Conservation (phyloP, 2,113 vertebrate genomes). For the Cettia cetti region DNA sequence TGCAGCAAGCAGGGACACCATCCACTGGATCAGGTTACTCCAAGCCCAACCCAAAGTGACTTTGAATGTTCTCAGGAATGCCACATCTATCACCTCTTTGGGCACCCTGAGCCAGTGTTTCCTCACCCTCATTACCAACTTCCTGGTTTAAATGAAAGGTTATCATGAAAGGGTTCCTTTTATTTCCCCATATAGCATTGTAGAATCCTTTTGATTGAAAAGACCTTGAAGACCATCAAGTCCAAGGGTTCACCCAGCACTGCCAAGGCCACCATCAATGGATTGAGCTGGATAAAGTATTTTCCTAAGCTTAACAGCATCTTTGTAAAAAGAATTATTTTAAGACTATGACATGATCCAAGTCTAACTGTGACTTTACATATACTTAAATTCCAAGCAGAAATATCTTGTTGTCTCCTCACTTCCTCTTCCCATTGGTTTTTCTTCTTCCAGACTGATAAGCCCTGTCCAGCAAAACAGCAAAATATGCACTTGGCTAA, state of each 20-base stretch:
- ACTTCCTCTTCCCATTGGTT: background rate
- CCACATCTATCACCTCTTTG: background rate
- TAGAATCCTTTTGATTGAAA: background rate
- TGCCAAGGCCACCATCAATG: background rate
- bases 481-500: background rate
- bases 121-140: background rate
- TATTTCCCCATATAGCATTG: rapidly evolving
- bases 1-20: background rate
- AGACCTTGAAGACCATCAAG: background rate
- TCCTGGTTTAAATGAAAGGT: background rate
- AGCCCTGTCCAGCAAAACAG: background rate
- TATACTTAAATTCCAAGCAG: background rate
- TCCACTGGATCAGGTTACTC: background rate
- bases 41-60: background rate
- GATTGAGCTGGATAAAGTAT: background rate
- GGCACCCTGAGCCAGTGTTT: background rate
- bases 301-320: background rate
- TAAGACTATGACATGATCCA: background rate
- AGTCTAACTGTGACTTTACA: background rate
- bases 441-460: background rate
- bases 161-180: background rate
- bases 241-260: background rate
- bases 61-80: background rate
- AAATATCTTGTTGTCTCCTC: background rate
- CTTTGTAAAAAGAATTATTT: background rate